Evolutionary conservation across 2,113 vertebrate species (phyloP).

Genomic region (Leucosticte australis): DNA sequence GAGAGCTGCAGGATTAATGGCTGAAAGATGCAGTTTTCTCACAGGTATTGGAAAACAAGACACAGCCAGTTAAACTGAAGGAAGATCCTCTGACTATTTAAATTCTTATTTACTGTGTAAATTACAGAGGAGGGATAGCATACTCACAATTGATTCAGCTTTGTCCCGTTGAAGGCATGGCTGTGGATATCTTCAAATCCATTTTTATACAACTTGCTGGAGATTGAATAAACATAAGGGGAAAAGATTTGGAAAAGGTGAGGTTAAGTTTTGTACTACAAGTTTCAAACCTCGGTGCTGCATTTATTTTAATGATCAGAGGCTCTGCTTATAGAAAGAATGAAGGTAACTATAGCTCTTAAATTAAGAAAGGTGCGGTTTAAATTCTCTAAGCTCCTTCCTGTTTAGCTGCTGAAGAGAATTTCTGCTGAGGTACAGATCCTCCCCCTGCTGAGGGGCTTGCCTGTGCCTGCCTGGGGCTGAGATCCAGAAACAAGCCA

Average conservation of each 20-base stretch:
- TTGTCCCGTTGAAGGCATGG: conserved; percentile 89
- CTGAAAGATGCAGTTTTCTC: background rate
- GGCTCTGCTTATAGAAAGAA: background rate
- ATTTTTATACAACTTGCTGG: conserved; percentile 87
- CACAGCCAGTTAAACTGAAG: background rate
- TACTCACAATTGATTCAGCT: conserved; percentile 87
- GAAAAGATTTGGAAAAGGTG: conserved; percentile 7
- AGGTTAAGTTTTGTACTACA: background rate
- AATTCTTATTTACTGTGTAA: background rate
- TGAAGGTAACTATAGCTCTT: background rate
- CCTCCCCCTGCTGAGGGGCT: background rate
- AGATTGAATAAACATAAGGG: background rate
- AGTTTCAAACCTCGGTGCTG: background rate
- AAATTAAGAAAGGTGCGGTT: background rate
- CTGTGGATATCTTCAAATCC: conserved; percentile 88
- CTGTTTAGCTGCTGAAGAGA: background rate
- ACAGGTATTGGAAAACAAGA: background rate
- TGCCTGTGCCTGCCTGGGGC: background rate
- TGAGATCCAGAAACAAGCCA: background rate
- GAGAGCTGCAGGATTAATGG: background rate
- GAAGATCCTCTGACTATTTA: background rate
- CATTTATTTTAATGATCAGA: background rate
- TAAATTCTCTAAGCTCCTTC: background rate
- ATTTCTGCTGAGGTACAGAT: background rate
- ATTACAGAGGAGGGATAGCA: background rate